phyloP scores from a whole-genome alignment of 2,888 invertebrate species.

The Hololepta plana region DNA sequence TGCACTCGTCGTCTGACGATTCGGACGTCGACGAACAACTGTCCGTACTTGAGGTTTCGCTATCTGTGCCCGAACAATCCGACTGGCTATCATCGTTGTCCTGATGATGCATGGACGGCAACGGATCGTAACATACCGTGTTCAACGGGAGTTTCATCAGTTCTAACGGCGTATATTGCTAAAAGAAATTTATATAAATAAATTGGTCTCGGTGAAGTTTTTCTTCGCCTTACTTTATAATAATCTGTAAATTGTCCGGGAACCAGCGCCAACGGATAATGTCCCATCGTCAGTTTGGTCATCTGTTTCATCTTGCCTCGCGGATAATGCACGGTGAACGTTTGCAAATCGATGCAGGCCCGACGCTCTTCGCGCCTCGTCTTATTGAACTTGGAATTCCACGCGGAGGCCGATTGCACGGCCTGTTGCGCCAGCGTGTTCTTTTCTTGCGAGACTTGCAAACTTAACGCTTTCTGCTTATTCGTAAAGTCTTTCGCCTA shows the following conservation, averaged over 20 bases:
- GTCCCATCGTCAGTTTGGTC: constrained; percentile 34
- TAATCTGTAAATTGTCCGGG: constrained; percentile 92
- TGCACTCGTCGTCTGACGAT: constrained; percentile 10
- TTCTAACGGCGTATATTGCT: constrained; percentile 60
- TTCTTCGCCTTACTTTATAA: constrained; percentile 34
- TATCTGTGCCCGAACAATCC: constrained; percentile 31
- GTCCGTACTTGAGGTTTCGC: constrained; percentile 29
- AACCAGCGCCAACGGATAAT: constrained; percentile 84
- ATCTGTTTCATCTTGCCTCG: constrained; percentile 28
- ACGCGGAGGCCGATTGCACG: constrained; percentile 69
- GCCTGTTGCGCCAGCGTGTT: constrained; percentile 57
- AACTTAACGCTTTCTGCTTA: constrained; percentile 43
- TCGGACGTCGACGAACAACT: constrained; percentile 15
- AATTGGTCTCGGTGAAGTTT: not conserved
- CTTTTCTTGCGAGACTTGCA: constrained; percentile 32
- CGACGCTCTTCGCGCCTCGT: constrained; percentile 56
- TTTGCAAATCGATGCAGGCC: constrained; percentile 85
- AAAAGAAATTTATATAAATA: constrained; percentile 9
- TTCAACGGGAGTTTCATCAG: constrained; percentile 85
- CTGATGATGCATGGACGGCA: constrained; percentile 29
- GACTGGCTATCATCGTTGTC: constrained; percentile 30
- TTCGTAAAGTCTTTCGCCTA: constrained; percentile 46
- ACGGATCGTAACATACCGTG: constrained; percentile 58
- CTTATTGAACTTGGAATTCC: constrained; percentile 76
- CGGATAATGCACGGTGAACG: constrained; percentile 68